A percentile compares a stretch with the other conserved stretches of the same genome.
Evolutionary conservation across 2,113 vertebrate genomes (phyloP).

Genomic region (Burhinus oedicnemus): DNA sequence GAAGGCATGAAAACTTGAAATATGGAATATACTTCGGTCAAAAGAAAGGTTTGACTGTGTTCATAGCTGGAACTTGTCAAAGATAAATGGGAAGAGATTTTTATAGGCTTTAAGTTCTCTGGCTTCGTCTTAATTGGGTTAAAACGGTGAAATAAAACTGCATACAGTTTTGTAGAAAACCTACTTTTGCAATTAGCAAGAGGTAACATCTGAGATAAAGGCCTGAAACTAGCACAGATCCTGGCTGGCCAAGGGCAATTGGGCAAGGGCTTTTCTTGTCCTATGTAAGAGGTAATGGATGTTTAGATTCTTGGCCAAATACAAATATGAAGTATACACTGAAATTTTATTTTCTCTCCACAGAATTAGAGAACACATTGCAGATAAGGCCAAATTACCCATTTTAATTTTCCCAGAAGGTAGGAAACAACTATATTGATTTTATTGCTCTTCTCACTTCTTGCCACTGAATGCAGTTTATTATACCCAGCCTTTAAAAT

Average conservation of each 20-base stretch:
- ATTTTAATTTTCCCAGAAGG: constrained; percentile 98
- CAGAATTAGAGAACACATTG: constrained; percentile 88
- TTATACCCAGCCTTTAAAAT: background rate
- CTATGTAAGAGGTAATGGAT: background rate
- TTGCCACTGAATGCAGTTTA: background rate
- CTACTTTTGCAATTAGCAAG: background rate
- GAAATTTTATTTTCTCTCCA: constrained; percentile 15
- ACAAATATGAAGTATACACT: background rate
- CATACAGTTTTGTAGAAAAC: background rate
- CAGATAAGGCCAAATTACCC: constrained; percentile 88
- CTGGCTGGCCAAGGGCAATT: background rate
- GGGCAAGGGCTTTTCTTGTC: background rate
- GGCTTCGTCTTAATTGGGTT: background rate
- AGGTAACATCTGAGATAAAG: background rate
- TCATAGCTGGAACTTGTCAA: background rate
- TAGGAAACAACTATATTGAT: constrained; percentile 58
- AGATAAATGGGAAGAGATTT: background rate
- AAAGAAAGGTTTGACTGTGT: background rate
- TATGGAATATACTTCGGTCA: background rate
- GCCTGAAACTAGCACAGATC: background rate
- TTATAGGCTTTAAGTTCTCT: background rate
- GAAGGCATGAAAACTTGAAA: background rate
- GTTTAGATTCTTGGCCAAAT: background rate
- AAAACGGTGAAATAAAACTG: background rate
- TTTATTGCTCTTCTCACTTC: background rate